Evolutionary conservation across 2,797 vertebrate species (phyloP).

Genomic region (Dallia pectoralis): DNA sequence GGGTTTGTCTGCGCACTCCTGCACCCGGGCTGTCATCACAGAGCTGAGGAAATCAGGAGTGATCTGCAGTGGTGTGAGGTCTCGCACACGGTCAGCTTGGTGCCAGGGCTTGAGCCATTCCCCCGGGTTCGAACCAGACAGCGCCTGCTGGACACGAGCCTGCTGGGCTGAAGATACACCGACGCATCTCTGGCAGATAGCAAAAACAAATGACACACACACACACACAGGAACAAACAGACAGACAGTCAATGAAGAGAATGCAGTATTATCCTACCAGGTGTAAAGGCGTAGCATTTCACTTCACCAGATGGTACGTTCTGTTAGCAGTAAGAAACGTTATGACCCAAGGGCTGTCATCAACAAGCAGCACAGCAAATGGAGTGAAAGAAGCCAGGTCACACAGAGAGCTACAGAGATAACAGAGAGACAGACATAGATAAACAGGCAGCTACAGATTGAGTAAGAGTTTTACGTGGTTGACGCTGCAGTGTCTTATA

Average conservation of each 20-base stretch:
- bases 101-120: slow-evolving; percentile 86
- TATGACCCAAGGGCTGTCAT: neutral
- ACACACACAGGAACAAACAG: neutral
- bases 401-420: slow-evolving; percentile 4
- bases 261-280: neutral
- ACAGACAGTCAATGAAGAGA: neutral
- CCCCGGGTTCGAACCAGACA: slow-evolving; percentile 76
- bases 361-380: neutral
- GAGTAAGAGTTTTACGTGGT: neutral
- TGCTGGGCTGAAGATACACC: slow-evolving; percentile 80
- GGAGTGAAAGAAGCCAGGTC: neutral
- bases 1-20: slow-evolving; percentile 77
- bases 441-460: neutral
- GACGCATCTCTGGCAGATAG: slow-evolving; percentile 78
- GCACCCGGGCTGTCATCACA: slow-evolving; percentile 94
- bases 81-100: slow-evolving; percentile 91
- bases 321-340: neutral
- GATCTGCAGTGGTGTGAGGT: slow-evolving; percentile 95
- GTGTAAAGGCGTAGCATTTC: neutral
- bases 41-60: slow-evolving; percentile 97
- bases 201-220: neutral
- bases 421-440: slow-evolving; percentile 16
- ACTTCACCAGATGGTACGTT: neutral
- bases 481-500: neutral
- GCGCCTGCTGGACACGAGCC: slow-evolving; percentile 81